Percentiles rank a stretch among this genome's conserved stretches.
Evolutionary conservation across 1,140 invertebrate species (phyloP).

Genomic region (Tigriopus japonicus): DNA sequence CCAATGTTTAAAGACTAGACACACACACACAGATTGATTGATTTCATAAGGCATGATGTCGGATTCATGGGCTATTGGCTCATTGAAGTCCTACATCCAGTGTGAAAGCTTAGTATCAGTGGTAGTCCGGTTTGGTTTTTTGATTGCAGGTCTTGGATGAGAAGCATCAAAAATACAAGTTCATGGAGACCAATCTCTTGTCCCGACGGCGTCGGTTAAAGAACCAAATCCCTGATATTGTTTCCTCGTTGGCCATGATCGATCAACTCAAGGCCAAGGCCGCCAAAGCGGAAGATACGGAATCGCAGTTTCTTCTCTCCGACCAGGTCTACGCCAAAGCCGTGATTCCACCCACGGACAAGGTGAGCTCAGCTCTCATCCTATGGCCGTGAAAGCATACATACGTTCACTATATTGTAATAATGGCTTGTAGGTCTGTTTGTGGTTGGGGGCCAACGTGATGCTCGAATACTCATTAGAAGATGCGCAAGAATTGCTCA

Average conservation of each 20-base stretch:
- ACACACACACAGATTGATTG: too few relatives aligned
- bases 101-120: too few relatives aligned
- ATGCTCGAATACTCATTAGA: slow-evolving; percentile 92
- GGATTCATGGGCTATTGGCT: too few relatives aligned
- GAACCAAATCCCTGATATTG: slow-evolving; percentile 35
- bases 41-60: too few relatives aligned
- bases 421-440: slow-evolving; percentile 36
- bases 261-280: slow-evolving; percentile 64
- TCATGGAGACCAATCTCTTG: slow-evolving; percentile 78
- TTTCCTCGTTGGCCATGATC: slow-evolving; percentile 53
- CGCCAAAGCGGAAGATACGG: slow-evolving; percentile 42
- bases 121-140: slow-evolving; percentile 39
- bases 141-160: slow-evolving; percentile 71
- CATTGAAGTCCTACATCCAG: too few relatives aligned
- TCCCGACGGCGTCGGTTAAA: slow-evolving; percentile 56
- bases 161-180: slow-evolving; percentile 85
- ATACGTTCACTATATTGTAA: too few relatives aligned
- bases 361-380: slow-evolving; percentile 26
- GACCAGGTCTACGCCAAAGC: slow-evolving; percentile 86
- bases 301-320: slow-evolving; percentile 80
- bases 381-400: too few relatives aligned
- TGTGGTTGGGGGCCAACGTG: slow-evolving; percentile 97
- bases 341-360: slow-evolving; percentile 68
- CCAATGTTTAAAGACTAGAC: too few relatives aligned
- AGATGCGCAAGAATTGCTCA: slow-evolving; percentile 68